Conservation (phyloP, 2,888 invertebrate species). For the Drosophila maculinotata region DNA sequence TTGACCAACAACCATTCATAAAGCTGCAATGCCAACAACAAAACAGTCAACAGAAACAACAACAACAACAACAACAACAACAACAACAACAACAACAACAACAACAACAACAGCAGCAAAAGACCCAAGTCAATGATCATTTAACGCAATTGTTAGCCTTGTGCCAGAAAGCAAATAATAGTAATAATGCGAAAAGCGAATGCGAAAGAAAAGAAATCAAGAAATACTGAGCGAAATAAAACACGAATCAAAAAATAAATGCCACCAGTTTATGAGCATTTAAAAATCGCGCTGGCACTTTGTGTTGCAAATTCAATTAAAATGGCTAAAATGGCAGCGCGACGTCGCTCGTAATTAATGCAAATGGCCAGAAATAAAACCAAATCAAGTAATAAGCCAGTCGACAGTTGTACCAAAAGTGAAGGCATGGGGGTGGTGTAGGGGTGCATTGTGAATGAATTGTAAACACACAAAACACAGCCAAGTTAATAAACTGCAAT, state of each 20-base stretch:
- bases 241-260: constrained; percentile 61
- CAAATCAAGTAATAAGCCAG: constrained; percentile 47
- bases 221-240: constrained; percentile 53
- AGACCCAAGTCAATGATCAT: constrained; percentile 44
- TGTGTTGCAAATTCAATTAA: constrained; percentile 76
- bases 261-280: constrained; percentile 61
- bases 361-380: constrained; percentile 70
- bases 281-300: constrained; percentile 70
- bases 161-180: constrained; percentile 78
- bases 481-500: constrained; percentile 59
- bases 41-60: constrained; percentile 26
- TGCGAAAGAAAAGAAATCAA: constrained; percentile 27
- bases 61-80: constrained; percentile 33
- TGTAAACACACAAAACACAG: constrained; percentile 49
- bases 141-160: constrained; percentile 77
- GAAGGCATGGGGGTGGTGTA: not conserved
- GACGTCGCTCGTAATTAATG: constrained; percentile 67
- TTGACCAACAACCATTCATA: constrained; percentile 63
- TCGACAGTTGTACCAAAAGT: not conserved
- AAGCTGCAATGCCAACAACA: too few species aligned
- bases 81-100: constrained; percentile 39
- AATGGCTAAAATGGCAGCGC: constrained; percentile 45
- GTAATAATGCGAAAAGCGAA: constrained; percentile 65
- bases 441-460: constrained; percentile 38
- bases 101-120: constrained; percentile 37